Base-by-base conservation (phyloP, 2,113 vertebrate genomes). In the Brachirus orientalis region DNA sequence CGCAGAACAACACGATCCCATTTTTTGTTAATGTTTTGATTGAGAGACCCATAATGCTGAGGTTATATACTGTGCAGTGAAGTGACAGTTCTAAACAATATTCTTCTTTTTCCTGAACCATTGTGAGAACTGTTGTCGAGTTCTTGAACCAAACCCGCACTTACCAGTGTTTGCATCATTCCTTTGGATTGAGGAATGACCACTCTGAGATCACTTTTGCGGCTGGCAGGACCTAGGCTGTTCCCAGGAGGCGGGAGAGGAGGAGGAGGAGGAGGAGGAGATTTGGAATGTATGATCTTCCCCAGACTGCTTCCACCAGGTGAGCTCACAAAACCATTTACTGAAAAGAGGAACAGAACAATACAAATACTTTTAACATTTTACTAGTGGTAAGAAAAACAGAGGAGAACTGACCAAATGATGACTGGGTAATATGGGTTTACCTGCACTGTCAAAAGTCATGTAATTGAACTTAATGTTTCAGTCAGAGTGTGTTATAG, bases 161-260 rank as follows among this genome's bases (percentile, higher is more conserved):
- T 83, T 87, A 98, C 97, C 93, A 95, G 64, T 11, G 94, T 93
- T 10, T 94, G 94, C 94, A 96, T 95, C 94, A 95, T 92, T 93
- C 94, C 91, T 97, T 98, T 96, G 65, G 94, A 94, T 44, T 95
- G 95, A 1, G 97, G 96, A 86, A 98, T 94, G 87, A 97, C 94
- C 3, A 97, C 95, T n/a, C 95, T 93, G 13, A 98, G 95, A 84
- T 99, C 97, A 0, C 95, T 93, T 63, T 98, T 98, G 46, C 93
- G 93, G 82, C 85, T 94, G 83, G 91, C 89, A 59, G 94, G 91
- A 78, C 89, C 91, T 28, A 95, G 83, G 76, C 46, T 94, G 62
- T 92, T 94, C 71, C 93, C 92, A 52, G 67, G 75, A 63, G 94
- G 94, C 33, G 95, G 94, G 1, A 93, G 22, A 52, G 50, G 28